Conservation (phyloP, 2,113 vertebrate genomes). For the Garra rufa region DNA sequence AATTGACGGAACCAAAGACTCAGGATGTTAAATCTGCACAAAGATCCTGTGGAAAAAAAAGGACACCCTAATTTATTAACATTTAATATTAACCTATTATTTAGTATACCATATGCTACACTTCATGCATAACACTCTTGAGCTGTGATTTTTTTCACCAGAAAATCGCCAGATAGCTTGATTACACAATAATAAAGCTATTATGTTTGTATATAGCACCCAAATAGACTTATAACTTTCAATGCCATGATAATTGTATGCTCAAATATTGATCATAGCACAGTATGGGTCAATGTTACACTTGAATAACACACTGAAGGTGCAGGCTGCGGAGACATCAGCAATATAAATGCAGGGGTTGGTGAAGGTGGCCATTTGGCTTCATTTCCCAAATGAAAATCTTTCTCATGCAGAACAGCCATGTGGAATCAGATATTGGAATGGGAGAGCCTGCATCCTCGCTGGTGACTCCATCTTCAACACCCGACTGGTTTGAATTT, state of each 20-base stretch:
- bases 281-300: conserved; percentile 55
- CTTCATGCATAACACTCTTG: background rate
- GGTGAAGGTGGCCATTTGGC: conserved; percentile 71
- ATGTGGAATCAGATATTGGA: conserved; percentile 75
- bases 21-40: background rate
- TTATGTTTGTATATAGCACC: conserved; percentile 34
- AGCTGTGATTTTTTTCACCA: background rate
- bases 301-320: conserved; percentile 44
- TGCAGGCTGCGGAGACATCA: conserved; percentile 40
- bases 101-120: background rate
- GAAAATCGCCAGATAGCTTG: background rate
- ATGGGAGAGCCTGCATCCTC: conserved; percentile 66
- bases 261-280: conserved; percentile 52
- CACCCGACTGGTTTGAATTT: conserved; percentile 69
- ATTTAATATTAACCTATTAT: background rate
- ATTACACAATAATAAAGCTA: conserved; percentile 21
- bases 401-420: conserved; percentile 78
- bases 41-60: background rate
- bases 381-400: conserved; percentile 72
- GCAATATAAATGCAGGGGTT: conserved; percentile 69
- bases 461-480: conserved; percentile 69
- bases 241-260: conserved; percentile 45
- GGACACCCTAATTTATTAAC: background rate
- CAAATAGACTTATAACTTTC: conserved; percentile 51
- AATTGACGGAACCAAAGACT: background rate